Evolutionary conservation across 2,888 invertebrate genomes (phyloP).

Genomic region (Drosophila falleni): DNA sequence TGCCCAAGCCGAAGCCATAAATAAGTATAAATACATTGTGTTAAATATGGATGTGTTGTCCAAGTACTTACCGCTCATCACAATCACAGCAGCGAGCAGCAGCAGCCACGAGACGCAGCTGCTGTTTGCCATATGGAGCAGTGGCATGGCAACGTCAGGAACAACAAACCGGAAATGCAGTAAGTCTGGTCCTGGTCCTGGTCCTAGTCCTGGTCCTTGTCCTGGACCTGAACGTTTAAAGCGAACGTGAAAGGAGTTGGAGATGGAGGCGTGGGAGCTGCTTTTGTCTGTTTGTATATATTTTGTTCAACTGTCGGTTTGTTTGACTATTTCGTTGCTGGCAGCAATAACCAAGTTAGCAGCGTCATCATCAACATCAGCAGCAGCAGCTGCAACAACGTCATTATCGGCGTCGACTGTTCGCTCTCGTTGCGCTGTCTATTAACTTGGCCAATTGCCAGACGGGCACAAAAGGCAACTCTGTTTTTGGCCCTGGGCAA

Average conservation of each 20-base stretch:
- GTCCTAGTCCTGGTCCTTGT: neutral
- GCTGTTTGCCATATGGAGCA: slow-evolving; percentile 58
- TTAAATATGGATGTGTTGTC: slow-evolving; percentile 8
- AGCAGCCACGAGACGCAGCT: slow-evolving; percentile 71
- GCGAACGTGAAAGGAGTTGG: too few species aligned
- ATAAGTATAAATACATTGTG: slow-evolving; percentile 23
- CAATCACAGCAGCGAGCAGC: slow-evolving; percentile 72
- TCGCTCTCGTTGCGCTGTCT: slow-evolving; percentile 44
- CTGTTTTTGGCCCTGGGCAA: slow-evolving; percentile 48
- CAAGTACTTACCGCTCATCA: slow-evolving; percentile 81
- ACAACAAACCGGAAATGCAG: slow-evolving; percentile 79
- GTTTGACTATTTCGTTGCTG: slow-evolving; percentile 55
- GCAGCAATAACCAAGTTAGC: slow-evolving; percentile 78
- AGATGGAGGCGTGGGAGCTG: slow-evolving; percentile 8
- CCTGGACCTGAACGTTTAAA: neutral
- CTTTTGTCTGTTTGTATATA: slow-evolving; percentile 25
- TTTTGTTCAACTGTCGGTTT: slow-evolving; percentile 19
- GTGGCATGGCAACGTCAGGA: slow-evolving; percentile 63
- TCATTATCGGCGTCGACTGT: slow-evolving; percentile 67
- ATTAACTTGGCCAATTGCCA: slow-evolving; percentile 83
- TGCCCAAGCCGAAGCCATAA: slow-evolving; percentile 42
- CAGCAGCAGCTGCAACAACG: slow-evolving; percentile 63
- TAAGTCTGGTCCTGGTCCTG: slow-evolving; percentile 45
- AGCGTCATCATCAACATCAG: slow-evolving; percentile 72
- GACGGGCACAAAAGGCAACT: slow-evolving; percentile 61